These are phyloP conservation scores for Discoglossus pictus DNA, from an alignment of 2,797 vertebrate genomes.

Conservation along the genomic window DNA sequence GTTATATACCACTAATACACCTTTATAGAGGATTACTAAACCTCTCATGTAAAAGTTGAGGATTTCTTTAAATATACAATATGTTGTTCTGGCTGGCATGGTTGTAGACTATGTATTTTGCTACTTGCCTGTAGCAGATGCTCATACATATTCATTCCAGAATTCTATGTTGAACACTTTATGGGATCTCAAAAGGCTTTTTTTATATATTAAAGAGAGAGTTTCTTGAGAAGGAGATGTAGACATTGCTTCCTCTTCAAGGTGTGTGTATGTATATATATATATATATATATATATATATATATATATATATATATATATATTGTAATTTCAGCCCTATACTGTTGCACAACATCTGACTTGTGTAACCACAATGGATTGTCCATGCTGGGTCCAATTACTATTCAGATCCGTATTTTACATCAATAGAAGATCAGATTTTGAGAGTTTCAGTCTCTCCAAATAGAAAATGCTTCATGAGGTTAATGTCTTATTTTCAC, in stretches of 20 bases:
- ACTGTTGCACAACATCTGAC: slow-evolving; percentile 74
- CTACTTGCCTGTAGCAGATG: slow-evolving; percentile 46
- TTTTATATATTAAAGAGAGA: slow-evolving; percentile 33
- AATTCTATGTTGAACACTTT: slow-evolving; percentile 29
- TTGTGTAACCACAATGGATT: slow-evolving; percentile 75
- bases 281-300: no score
- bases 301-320: no score
- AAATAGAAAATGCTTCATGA: slow-evolving; percentile 26
- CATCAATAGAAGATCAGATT: slow-evolving; percentile 59
- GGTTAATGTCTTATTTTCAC: no score
- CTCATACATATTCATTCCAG: slow-evolving; percentile 49
- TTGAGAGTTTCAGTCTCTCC: slow-evolving; percentile 55
- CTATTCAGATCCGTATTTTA: slow-evolving; percentile 74
- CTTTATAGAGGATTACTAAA: slow-evolving; percentile 6
- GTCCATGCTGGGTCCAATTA: slow-evolving; percentile 74
- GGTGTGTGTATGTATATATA: no score
- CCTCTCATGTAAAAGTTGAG: slow-evolving; percentile 23
- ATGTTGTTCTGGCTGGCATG: slow-evolving; percentile 35
- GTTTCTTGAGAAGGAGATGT: not conserved
- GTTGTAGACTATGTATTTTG: slow-evolving; percentile 42
- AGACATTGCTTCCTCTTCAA: slow-evolving; percentile 5
- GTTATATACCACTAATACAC: no score
- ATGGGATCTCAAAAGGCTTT: slow-evolving; percentile 25
- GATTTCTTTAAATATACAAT: slow-evolving; percentile 38
- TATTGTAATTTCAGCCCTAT: no score